phyloP scores from a whole-genome alignment of 2,797 vertebrate species.

The Bufotes viridis region DNA sequence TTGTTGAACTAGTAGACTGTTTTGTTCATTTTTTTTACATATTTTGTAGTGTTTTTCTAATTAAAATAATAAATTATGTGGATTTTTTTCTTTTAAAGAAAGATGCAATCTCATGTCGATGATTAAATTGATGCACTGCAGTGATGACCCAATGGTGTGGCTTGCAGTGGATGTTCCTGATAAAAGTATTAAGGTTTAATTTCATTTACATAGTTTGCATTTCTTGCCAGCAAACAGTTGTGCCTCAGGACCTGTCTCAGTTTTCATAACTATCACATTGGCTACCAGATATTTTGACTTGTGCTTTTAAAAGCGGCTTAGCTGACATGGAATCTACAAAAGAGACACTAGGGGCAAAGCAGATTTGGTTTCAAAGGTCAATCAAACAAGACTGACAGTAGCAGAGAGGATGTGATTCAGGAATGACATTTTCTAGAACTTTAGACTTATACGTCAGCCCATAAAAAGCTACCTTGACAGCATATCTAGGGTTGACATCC shows the following conservation, averaged over 20 bases:
- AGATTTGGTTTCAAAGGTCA: slow-evolving; percentile 61
- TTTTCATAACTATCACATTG: slow-evolving; percentile 59
- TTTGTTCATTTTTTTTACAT: not conserved
- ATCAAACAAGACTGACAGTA: slow-evolving; percentile 47
- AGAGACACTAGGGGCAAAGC: slow-evolving; percentile 48
- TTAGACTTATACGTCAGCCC: slow-evolving; percentile 9
- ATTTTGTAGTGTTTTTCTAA: not conserved
- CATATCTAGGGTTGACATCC: slow-evolving; percentile 22
- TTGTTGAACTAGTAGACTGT: not conserved
- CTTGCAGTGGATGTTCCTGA: not conserved
- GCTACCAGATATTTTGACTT: slow-evolving; percentile 62
- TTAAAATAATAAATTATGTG: not conserved
- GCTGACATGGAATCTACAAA: slow-evolving; percentile 59
- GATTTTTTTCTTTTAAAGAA: not conserved
- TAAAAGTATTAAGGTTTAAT: slow-evolving; percentile 23
- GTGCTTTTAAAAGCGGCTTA: slow-evolving; percentile 53
- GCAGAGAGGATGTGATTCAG: slow-evolving; percentile 31
- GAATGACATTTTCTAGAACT: slow-evolving; percentile 29
- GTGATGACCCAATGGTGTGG: not conserved
- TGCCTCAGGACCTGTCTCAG: slow-evolving; percentile 51
- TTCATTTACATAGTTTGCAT: slow-evolving; percentile 56
- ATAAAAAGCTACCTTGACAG: not conserved
- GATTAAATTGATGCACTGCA: not conserved
- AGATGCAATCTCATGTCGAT: not conserved
- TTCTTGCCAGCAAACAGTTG: slow-evolving; percentile 35